A percentile compares a stretch with the other conserved stretches of the same genome.
These are phyloP conservation scores for Myxocyprinus asiaticus DNA, from an alignment of 2,113 vertebrate genomes.

Conservation along the genomic window DNA sequence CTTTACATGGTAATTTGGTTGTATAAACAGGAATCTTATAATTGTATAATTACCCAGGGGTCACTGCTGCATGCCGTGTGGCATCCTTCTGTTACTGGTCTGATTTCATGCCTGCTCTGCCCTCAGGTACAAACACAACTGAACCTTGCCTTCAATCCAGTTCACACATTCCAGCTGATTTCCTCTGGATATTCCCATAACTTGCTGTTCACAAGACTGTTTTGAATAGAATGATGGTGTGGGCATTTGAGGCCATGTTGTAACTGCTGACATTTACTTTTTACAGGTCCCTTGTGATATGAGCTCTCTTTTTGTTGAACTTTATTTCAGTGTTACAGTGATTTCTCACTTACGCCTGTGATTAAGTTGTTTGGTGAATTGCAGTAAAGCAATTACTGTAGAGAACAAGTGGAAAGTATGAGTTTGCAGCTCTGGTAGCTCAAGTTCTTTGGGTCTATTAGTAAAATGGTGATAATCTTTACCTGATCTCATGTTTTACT, in stretches of 20 bases:
- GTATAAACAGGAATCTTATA: slow-evolving; percentile 61
- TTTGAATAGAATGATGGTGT: neutral
- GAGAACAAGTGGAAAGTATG: slow-evolving; percentile 61
- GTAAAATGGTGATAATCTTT: slow-evolving; percentile 22
- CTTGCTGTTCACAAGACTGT: neutral
- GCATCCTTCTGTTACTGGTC: slow-evolving; percentile 35
- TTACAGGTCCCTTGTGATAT: slow-evolving; percentile 36
- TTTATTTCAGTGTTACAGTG: slow-evolving; percentile 22
- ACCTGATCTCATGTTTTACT: slow-evolving; percentile 38
- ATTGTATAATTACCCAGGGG: slow-evolving; percentile 52
- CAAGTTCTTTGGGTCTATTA: slow-evolving; percentile 8
- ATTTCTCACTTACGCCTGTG: slow-evolving; percentile 45
- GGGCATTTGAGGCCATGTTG: neutral
- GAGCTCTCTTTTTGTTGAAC: slow-evolving; percentile 12
- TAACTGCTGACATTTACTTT: slow-evolving; percentile 34
- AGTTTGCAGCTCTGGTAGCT: slow-evolving; percentile 39
- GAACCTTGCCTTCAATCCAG: slow-evolving; percentile 31
- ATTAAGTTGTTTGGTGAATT: slow-evolving; percentile 55
- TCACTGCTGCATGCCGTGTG: slow-evolving; percentile 42
- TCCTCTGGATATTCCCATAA: slow-evolving; percentile 28
- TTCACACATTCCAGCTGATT: slow-evolving; percentile 41
- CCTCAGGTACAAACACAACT: slow-evolving; percentile 10
- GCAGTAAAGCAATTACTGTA: slow-evolving; percentile 5
- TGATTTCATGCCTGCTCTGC: slow-evolving; percentile 16
- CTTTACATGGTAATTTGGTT: slow-evolving; percentile 55